Conservation (phyloP, 2,888 invertebrate genomes). For the Lobophora halterata region DNA sequence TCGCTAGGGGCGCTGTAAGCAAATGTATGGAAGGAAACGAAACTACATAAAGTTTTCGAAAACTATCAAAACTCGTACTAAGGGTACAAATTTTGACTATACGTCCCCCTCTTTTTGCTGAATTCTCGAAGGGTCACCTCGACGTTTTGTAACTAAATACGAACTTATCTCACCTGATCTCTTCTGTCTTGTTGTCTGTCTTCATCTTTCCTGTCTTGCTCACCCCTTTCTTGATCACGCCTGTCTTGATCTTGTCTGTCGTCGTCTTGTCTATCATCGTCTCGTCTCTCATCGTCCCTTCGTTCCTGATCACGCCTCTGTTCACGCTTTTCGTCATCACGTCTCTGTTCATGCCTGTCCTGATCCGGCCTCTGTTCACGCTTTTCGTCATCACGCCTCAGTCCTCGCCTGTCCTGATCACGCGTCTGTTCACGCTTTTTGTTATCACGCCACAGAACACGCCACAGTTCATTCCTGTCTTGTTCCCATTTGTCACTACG, state of each 20-base stretch:
- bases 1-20: too few species aligned
- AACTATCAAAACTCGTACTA: too few species aligned
- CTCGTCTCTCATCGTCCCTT: neutral
- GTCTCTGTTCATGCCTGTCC: too few species aligned
- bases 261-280: neutral
- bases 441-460: neutral
- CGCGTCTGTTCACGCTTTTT: neutral
- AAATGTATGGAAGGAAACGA: too few species aligned
- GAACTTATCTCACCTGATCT: neutral
- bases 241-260: neutral
- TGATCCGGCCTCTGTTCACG: too few species aligned
- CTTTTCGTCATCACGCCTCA: too few species aligned
- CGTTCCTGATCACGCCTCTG: conserved; percentile 7
- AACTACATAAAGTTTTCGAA: too few species aligned
- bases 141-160: neutral
- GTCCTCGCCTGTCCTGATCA: conserved; percentile 12
- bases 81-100: too few species aligned
- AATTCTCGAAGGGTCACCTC: too few species aligned
- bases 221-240: neutral
- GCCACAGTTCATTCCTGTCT: too few species aligned
- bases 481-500: conserved; percentile 1
- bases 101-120: too few species aligned
- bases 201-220: neutral
- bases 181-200: neutral
- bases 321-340: neutral